Percentiles rank a stretch among this genome's conserved stretches.
Conservation (phyloP, 2,113 vertebrate species). For the Larimichthys crocea region DNA sequence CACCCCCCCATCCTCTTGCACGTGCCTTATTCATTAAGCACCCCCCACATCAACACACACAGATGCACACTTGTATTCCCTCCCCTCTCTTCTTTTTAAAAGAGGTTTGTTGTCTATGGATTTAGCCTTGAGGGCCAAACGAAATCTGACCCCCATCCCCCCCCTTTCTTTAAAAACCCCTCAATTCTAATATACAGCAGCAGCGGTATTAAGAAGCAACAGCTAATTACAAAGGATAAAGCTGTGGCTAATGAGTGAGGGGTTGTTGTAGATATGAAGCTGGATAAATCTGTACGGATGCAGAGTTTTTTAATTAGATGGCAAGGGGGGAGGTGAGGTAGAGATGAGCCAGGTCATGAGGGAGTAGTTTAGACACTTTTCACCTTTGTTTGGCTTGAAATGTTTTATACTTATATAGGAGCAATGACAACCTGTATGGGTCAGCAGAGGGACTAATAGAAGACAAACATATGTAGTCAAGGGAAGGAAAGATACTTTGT, state of each 20-base stretch:
- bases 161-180: background rate
- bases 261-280: conserved; percentile 9
- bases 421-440: conserved; percentile 8
- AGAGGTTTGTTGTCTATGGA: conserved; percentile 64
- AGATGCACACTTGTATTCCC: conserved; percentile 12
- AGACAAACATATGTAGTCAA: background rate
- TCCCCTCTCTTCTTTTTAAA: conserved; percentile 26
- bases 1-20: conserved; percentile 30
- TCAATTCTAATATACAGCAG: conserved; percentile 22
- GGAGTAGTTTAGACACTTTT: conserved; percentile 29
- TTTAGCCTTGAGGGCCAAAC: conserved; percentile 63
- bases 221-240: conserved; percentile 72
- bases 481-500: conserved; percentile 10
- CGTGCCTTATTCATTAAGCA: conserved; percentile 49
- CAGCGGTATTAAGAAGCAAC: conserved; percentile 48
- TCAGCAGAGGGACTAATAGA: conserved; percentile 15
- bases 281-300: conserved; percentile 51
- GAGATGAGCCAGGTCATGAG: conserved; percentile 21
- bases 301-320: conserved; percentile 68
- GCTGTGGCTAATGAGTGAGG: conserved; percentile 57
- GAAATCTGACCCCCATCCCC: conserved; percentile 40
- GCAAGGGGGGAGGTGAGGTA: background rate
- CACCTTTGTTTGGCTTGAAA: background rate
- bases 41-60: conserved; percentile 22
- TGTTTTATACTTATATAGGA: background rate